Evolutionary conservation across 2,888 invertebrate genomes (phyloP).

Genomic region (Polia nebulosa): DNA sequence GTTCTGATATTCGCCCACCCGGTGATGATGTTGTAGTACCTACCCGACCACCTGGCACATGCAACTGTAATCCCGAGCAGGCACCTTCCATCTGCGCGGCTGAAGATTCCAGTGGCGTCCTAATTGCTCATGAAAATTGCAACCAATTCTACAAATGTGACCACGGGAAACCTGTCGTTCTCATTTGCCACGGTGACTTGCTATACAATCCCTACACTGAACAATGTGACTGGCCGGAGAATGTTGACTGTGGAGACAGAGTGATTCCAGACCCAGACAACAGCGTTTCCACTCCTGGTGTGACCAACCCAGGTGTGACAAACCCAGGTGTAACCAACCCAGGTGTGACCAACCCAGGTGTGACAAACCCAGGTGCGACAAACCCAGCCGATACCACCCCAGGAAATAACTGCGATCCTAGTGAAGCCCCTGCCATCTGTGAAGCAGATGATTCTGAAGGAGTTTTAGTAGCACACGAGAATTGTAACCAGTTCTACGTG

Average conservation of each 20-base stretch:
- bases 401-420: conserved; percentile 66
- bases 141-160: conserved; percentile 72
- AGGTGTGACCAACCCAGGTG: not conserved
- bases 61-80: conserved; percentile 63
- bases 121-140: conserved; percentile 75
- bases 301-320: not conserved
- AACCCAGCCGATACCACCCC: conserved; percentile 1
- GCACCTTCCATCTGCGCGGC: conserved; percentile 69
- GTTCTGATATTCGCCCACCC: too few species aligned
- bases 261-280: conserved; percentile 7
- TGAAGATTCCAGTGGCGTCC: conserved; percentile 63
- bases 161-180: conserved; percentile 63
- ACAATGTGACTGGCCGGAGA: conserved; percentile 73
- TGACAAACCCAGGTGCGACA: conserved; percentile 1
- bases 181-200: conserved; percentile 59
- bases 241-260: conserved; percentile 71
- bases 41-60: too few species aligned
- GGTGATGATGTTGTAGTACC: too few species aligned
- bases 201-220: conserved; percentile 68
- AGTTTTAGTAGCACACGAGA: conserved; percentile 70
- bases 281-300: not conserved
- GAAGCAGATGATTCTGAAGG: conserved; percentile 68
- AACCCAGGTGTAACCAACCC: not conserved
- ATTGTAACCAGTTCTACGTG: conserved; percentile 73
- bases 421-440: conserved; percentile 70